Base-by-base conservation (phyloP, 2,113 vertebrate species). In the Clupea harengus region DNA sequence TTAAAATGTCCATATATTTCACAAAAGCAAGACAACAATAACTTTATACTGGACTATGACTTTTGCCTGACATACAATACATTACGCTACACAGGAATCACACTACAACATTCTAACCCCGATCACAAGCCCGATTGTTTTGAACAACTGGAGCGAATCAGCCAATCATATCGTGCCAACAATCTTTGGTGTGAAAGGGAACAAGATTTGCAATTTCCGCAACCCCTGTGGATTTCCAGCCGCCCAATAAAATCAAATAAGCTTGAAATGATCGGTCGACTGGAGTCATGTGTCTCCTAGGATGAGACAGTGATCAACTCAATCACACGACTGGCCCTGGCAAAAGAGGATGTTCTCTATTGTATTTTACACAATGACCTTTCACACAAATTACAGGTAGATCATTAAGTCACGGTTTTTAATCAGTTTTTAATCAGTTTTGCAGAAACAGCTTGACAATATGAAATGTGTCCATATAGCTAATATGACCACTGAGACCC, bases 401-500 rank as follows among this genome's bases (percentile, higher is more conserved):
- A 28, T 67, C n/a, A 67, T 20, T 39, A 39, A 2, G 39, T 39
- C 39, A 39, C 39, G 39, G 39, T 39, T 39, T 64, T 64, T 67
- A 67, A 25, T 25, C n/a, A 8, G n/a, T 28, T 25, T 64, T 64
- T 67, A 67, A 25, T 25, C n/a, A 8, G n/a, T 28, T 25, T 67
- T 67, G 64, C n/a, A 67, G 64, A 67, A 67, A 67, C 9, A 11
- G n/a, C 11, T 67, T 11, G 9, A 67, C n/a, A 8, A 60, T 60
- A 67, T 28, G 64, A 25, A 28, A 67, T 67, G 6, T 64, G 22
- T 60, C 54, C 22, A 6, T 60, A n/a, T 60, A 64, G 52, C 52
- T 25, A 64, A 22, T n/a, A 81, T 78, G 44, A 84, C 86, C 81
- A 57, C 57, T 86, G 80, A 44, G 49, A 80, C 81, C 60, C 22